These are phyloP conservation scores for Ameiurus melas DNA, from an alignment of 2,113 vertebrate species.

Conservation along the genomic window DNA sequence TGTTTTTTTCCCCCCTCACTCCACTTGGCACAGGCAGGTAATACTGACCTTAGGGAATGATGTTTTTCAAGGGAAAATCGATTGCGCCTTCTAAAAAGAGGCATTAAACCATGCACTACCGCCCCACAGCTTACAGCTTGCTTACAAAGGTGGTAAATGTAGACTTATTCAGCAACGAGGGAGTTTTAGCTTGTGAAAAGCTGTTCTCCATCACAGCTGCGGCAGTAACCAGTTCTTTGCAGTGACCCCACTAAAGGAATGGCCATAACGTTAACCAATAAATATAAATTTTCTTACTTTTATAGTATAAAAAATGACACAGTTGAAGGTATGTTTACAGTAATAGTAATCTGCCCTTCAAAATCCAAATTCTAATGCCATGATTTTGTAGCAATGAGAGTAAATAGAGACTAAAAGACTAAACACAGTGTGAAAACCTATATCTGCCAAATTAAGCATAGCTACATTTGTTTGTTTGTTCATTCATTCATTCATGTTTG, in stretches of 20 bases:
- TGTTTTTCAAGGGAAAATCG: slow-evolving; percentile 24
- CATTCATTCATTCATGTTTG: neutral
- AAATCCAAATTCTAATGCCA: neutral
- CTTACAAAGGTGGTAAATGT: slow-evolving; percentile 22
- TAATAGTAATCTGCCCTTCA: slow-evolving; percentile 26
- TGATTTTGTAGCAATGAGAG: neutral
- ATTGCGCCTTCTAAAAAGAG: slow-evolving; percentile 16
- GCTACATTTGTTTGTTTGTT: neutral
- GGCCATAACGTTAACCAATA: neutral
- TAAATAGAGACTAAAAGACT: neutral
- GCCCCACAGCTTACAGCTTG: slow-evolving; percentile 24
- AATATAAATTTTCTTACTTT: neutral
- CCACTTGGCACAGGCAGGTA: slow-evolving; percentile 17
- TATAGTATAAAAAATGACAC: slow-evolving; percentile 19
- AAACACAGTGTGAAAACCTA: neutral
- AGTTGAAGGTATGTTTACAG: slow-evolving; percentile 28
- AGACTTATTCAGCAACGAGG: slow-evolving; percentile 10
- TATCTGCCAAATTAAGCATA: neutral
- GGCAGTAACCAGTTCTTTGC: slow-evolving; percentile 1
- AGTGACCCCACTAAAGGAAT: neutral
- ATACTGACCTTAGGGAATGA: slow-evolving; percentile 36
- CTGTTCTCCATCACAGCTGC: slow-evolving; percentile 26
- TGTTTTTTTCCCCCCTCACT: neutral
- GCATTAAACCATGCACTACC: slow-evolving; percentile 19
- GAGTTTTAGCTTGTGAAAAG: slow-evolving; percentile 13